These are phyloP conservation scores for Eueremaeus valkanovi DNA, from an alignment of 2,888 invertebrate species.

Conservation along the genomic window DNA sequence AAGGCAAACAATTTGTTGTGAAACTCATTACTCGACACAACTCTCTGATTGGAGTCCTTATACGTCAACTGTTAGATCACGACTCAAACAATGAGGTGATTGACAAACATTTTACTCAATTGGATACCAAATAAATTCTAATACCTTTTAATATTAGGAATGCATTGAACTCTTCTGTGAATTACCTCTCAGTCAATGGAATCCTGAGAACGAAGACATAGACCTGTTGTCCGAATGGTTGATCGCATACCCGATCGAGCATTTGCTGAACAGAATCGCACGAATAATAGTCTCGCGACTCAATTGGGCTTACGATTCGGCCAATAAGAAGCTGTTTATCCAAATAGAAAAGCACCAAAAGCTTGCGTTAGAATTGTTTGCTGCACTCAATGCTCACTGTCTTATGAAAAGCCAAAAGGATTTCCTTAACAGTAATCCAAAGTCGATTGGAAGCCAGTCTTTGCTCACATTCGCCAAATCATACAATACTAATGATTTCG, in stretches of 20 bases:
- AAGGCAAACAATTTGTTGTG: slow-evolving; percentile 24
- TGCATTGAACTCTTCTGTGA: slow-evolving; percentile 40
- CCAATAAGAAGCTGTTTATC: slow-evolving; percentile 15
- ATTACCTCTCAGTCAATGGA: slow-evolving; percentile 35
- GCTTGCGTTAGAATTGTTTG: slow-evolving; percentile 36
- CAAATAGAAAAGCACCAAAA: slow-evolving; percentile 29
- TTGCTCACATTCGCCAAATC: slow-evolving; percentile 34
- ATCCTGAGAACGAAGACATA: slow-evolving; percentile 35
- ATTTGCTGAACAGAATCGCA: slow-evolving; percentile 39
- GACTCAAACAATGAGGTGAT: slow-evolving; percentile 31
- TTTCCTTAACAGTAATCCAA: slow-evolving; percentile 3
- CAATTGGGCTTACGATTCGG: slow-evolving; percentile 28
- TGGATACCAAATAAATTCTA: not conserved
- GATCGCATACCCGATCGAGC: slow-evolving; percentile 1
- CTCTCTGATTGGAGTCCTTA: slow-evolving; percentile 35
- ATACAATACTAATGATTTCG: slow-evolving; percentile 7
- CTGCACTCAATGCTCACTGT: slow-evolving; percentile 27
- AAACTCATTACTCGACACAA: slow-evolving; percentile 37
- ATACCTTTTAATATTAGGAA: not conserved
- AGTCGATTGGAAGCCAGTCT: not conserved
- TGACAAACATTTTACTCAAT: not conserved
- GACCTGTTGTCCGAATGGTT: slow-evolving; percentile 40
- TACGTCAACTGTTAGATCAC: slow-evolving; percentile 30
- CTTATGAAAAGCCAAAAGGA: slow-evolving; percentile 3
- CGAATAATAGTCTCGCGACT: slow-evolving; percentile 41